Base-by-base conservation (phyloP, 2,888 invertebrate species). In the Drosophila parthenogenetica region DNA sequence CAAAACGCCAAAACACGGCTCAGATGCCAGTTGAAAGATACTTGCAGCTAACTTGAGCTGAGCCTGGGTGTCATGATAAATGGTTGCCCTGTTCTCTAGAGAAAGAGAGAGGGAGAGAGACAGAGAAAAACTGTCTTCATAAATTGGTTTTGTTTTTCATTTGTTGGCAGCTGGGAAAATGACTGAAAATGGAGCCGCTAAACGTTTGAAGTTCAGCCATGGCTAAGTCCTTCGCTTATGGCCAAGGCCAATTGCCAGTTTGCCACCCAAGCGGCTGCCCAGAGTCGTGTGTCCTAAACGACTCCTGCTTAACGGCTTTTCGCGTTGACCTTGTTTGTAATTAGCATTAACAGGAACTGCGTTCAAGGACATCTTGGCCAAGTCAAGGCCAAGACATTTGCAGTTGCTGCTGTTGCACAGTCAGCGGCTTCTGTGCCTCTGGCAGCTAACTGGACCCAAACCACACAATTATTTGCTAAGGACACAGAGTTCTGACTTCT, bases 201-300 rank as follows among this genome's bases (percentile, higher is more conserved):
- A 50, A 48, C 73, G 60, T 87, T 82, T 85, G 83, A 82, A 81
- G 79, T 79, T 49, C 35, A 46, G 53, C 61, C 67, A 66, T 43
- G 53, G 54, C 77, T 35, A 77, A 46, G 22, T 35, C 40, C 58
- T 35, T 5, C 8, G 29, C 19, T 29, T 10, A 19, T 11, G 32
- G 50, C 22, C 79, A 81, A 77, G 85, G 77, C 42, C 68, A 73
- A 83, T 65, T 69, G 65, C 25, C 17, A 4, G 35, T 2, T 3
- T 61, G 77, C 89, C 89, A 84, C 89, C 89, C 85, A 87, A 65
- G 84, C 48, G 55, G 54, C 49, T 59, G 66, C 85, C 61, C 79
- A 64, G 79, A 87, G 87, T 87, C 89, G 89, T 83, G 89, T 78
- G 83, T 77, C 82, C n/a, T n/a, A n/a, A n/a, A n/a, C n/a, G n/a